Conservation (phyloP, 2,113 vertebrate species). For the Hystrix brachyura region DNA sequence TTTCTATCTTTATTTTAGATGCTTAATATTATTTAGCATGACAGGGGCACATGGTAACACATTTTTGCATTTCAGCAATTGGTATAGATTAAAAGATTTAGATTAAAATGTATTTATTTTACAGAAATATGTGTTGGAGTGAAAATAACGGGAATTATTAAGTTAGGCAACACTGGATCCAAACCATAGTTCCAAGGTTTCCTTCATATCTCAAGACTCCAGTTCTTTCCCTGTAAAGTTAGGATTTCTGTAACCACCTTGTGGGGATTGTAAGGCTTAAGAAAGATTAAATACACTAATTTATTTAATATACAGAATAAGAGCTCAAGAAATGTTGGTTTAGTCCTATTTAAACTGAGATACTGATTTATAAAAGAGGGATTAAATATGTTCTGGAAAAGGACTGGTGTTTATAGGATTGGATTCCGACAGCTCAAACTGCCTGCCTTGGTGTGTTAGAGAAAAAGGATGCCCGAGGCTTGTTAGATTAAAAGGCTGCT, state of each 20-base stretch:
- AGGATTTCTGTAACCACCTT: neutral
- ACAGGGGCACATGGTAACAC: neutral
- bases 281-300: slow-evolving; percentile 51
- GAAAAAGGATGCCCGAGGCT: neutral
- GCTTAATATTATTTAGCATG: neutral
- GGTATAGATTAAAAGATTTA: neutral
- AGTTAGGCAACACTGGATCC: neutral
- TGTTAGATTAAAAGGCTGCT: neutral
- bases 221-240: neutral
- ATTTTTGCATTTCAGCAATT: neutral
- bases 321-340: slow-evolving; percentile 41
- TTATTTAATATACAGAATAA: slow-evolving; percentile 57
- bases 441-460: neutral
- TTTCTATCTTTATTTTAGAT: neutral
- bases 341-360: slow-evolving; percentile 46
- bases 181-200: neutral
- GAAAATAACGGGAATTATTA: slow-evolving; percentile 5
- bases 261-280: neutral
- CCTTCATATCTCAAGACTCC: neutral
- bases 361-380: neutral
- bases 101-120: slow-evolving; percentile 33
- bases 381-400: slow-evolving; percentile 47
- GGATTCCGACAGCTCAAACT: slow-evolving; percentile 48
- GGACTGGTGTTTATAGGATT: neutral
- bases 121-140: neutral